These are phyloP conservation scores for Glareola pratincola DNA, from an alignment of 2,113 vertebrate species.

Conservation along the genomic window DNA sequence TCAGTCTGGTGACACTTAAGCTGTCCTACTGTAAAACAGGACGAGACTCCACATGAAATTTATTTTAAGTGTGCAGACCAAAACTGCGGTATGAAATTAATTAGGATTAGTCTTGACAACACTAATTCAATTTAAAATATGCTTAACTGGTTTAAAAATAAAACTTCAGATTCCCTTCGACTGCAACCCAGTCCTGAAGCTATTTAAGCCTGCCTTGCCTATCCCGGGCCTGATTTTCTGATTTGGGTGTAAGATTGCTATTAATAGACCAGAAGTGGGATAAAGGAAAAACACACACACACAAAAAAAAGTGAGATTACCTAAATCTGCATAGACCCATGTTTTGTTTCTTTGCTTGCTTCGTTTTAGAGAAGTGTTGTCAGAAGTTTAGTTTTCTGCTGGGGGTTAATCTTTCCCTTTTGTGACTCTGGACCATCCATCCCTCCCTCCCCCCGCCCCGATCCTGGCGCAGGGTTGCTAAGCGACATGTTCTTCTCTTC, in stretches of 20 bases:
- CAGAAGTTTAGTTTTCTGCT: slow-evolving; percentile 26
- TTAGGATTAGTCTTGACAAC: background rate
- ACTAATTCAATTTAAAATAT: slow-evolving; percentile 12
- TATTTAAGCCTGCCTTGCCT: background rate
- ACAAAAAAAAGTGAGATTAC: background rate
- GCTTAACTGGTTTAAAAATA: slow-evolving; percentile 22
- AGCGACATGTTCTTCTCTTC: slow-evolving; percentile 71
- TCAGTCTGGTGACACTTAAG: background rate
- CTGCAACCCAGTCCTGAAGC: background rate
- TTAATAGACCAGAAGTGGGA: background rate
- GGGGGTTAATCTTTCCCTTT: slow-evolving; percentile 26
- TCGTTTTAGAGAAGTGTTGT: slow-evolving; percentile 32
- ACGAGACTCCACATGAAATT: background rate
- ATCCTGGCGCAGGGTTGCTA: slow-evolving; percentile 62
- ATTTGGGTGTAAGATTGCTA: background rate
- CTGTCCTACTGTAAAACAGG: background rate
- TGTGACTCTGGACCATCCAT: slow-evolving; percentile 65
- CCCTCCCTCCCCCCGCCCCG: background rate
- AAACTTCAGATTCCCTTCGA: background rate
- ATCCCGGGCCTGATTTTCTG: background rate
- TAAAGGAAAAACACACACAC: background rate
- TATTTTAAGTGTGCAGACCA: background rate
- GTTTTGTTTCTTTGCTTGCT: background rate
- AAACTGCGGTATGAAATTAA: background rate
- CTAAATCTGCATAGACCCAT: background rate